Percentiles rank a stretch among this genome's conserved stretches.
phyloP scores from a whole-genome alignment of 2,888 invertebrate species.

The Ditylenchus weischeri region DNA sequence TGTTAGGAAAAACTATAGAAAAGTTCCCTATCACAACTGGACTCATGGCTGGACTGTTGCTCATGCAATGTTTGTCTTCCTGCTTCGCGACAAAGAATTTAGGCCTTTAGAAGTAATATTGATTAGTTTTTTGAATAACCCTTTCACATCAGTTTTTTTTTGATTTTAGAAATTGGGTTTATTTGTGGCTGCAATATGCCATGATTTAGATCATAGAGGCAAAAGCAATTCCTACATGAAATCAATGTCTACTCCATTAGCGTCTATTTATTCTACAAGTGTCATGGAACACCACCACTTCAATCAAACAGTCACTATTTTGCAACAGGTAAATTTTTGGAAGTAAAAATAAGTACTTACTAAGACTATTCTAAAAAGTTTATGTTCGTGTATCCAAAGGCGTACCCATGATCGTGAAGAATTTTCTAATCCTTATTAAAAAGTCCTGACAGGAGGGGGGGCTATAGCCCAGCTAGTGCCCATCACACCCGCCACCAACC shows the following conservation, averaged over 20 bases:
- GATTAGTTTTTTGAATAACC: background rate
- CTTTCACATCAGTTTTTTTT: background rate
- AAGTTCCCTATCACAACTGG: slow-evolving; percentile 79
- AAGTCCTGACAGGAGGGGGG: too few relatives aligned
- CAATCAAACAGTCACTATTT: slow-evolving; percentile 79
- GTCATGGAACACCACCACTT: slow-evolving; percentile 85
- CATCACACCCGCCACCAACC: too few relatives aligned
- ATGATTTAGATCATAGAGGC: slow-evolving; percentile 76
- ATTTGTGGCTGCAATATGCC: slow-evolving; percentile 77
- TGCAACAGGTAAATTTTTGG: slow-evolving; percentile 66
- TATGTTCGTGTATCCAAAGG: too few relatives aligned
- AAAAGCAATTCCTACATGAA: slow-evolving; percentile 70
- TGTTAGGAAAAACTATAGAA: slow-evolving; percentile 78
- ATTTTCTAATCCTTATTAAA: too few relatives aligned
- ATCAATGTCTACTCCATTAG: slow-evolving; percentile 76
- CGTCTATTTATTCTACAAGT: slow-evolving; percentile 79
- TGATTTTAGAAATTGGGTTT: slow-evolving; percentile 71
- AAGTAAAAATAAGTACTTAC: too few relatives aligned
- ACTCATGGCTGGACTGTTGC: slow-evolving; percentile 83
- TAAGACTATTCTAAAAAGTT: too few relatives aligned
- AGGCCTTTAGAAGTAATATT: slow-evolving; percentile 44
- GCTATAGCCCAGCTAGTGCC: too few relatives aligned
- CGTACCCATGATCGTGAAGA: too few relatives aligned
- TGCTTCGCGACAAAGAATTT: slow-evolving; percentile 45
- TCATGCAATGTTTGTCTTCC: slow-evolving; percentile 65